Evolutionary conservation across 2,888 invertebrate species (phyloP).

Genomic region (Drosophila kuntzei): DNA sequence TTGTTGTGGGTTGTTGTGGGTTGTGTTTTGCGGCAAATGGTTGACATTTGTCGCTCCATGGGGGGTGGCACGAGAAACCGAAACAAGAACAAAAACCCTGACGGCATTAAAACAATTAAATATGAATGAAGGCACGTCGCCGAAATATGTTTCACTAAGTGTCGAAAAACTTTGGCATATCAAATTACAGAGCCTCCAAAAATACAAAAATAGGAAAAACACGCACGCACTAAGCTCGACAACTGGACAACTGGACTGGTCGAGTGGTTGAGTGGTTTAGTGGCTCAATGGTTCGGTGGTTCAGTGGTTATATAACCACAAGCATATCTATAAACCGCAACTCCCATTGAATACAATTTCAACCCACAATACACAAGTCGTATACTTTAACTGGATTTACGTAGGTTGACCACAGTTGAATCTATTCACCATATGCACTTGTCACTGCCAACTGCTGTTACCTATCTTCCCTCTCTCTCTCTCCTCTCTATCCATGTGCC

Average conservation of each 20-base stretch:
- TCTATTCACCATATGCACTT: constrained; percentile 53
- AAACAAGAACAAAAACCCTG: constrained; percentile 2
- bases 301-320: constrained; percentile 18
- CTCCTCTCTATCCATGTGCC: not conserved
- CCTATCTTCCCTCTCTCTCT: not conserved
- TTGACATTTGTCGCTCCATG: constrained; percentile 25
- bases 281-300: not conserved
- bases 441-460: constrained; percentile 28
- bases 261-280: not conserved
- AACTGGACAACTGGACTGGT: constrained; percentile 2
- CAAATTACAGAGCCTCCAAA: constrained; percentile 52
- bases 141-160: constrained; percentile 69
- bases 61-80: constrained; percentile 7
- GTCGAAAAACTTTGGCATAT: constrained; percentile 71
- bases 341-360: not conserved
- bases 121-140: constrained; percentile 66
- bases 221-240: constrained; percentile 10
- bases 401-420: constrained; percentile 28
- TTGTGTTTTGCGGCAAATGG: constrained; percentile 14
- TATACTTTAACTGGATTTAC: constrained; percentile 12
- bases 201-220: constrained; percentile 26
- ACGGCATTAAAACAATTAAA: constrained; percentile 63
- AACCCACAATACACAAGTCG: not conserved
- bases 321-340: constrained; percentile 12
- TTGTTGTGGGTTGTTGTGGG: constrained; percentile 5